Evolutionary conservation across 2,888 invertebrate species (phyloP), one percentile per base, ranked within the genome.

Genomic region (Patella caerulea): DNA sequence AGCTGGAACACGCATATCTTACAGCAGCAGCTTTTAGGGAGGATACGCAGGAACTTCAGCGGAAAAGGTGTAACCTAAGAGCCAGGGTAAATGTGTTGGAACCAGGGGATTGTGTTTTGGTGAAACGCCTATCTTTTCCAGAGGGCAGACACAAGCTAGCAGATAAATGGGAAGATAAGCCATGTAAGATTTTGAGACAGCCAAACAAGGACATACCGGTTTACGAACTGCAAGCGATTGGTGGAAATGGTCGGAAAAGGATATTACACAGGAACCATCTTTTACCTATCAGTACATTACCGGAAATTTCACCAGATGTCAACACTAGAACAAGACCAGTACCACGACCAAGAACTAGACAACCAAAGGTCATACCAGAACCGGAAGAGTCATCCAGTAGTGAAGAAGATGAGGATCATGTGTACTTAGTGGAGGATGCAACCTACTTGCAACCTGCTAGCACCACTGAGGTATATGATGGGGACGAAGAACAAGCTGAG

Each of bases 321-420:
- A 14, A 56, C 17, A 56, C 56, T 56, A 56, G 56, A 56, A 15
- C 56, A 56, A 56, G 56, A 56, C 56, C 56, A 56, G 56, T 56
- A 56, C 56, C 56, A 56, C 56, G 56, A 56, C 56, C 56, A 56
- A 56, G 56, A 56, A 56, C 56, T 14, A 56, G 17, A 56, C 56
- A 56, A 56, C 56, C 56, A 14, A 56, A 56, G 56, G 15, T 56
- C 15, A 56, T 56, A 56, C 56, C 56, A 56, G 15, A 56, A 56
- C 56, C 56, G 56, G 56, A 56, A 56, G 56, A 56, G 56, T 56
- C 17, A 56, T 56, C 56, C 56, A 56, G 56, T 56, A 56, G 56
- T 56, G 56, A 56, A 17, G 56, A 56, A 56, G 56, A 56, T 14
- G 56, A 56, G 56, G 56, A 56, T 56, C 56, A 56, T 2, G 56